These are phyloP conservation scores for Cryptomyrus ogoouensis DNA, from an alignment of 2,113 vertebrate species.

Conservation along the genomic window DNA sequence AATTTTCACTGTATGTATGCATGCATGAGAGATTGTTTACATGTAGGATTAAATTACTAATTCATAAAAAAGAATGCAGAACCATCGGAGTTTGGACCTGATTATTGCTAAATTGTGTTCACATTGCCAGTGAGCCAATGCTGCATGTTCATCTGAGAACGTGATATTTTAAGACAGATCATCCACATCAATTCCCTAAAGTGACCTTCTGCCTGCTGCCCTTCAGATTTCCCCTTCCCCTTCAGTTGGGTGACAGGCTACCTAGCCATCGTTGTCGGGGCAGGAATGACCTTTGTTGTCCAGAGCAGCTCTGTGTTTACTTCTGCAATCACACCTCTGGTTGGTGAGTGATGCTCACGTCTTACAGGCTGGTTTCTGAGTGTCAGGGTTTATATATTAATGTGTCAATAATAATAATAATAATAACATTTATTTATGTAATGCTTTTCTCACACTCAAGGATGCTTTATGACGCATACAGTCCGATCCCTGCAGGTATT, in stretches of 20 bases:
- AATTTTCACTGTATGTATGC: neutral
- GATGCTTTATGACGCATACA: neutral
- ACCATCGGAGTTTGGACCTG: neutral
- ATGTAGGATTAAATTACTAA: neutral
- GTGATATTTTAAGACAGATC: neutral
- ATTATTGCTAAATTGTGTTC: neutral
- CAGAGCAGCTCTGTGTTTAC: slow-evolving; percentile 98
- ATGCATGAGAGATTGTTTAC: neutral
- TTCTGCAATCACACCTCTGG: slow-evolving; percentile 89
- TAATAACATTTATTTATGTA: too few relatives aligned
- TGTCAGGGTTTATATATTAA: neutral
- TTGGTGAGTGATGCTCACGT: slow-evolving; percentile 68
- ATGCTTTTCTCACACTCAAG: neutral
- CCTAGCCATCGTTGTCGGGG: slow-evolving; percentile 84
- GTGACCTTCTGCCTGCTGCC: slow-evolving; percentile 14
- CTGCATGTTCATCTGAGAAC: neutral
- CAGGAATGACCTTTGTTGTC: slow-evolving; percentile 92
- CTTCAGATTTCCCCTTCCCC: slow-evolving; percentile 86
- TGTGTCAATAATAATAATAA: neutral
- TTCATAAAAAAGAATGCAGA: neutral
- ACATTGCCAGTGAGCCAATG: neutral
- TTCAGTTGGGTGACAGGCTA: slow-evolving; percentile 90
- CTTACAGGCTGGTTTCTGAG: neutral
- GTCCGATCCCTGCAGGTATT: slow-evolving; percentile 62
- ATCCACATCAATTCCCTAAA: neutral